Conservation (phyloP, 2,888 invertebrate genomes). For the Timandra comae region DNA sequence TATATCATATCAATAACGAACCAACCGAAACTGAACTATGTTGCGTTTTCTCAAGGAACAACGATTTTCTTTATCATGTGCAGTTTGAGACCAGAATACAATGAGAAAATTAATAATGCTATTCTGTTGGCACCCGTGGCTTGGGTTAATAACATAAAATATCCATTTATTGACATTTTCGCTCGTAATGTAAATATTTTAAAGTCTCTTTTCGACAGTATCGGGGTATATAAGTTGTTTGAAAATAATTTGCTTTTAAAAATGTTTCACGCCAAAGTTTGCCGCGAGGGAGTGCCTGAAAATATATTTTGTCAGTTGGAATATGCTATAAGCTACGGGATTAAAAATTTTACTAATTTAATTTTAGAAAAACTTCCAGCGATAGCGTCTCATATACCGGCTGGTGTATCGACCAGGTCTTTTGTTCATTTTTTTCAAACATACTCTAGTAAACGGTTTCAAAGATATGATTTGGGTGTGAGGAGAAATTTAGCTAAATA, state of each 20-base stretch:
- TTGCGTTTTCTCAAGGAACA: slow-evolving; percentile 65
- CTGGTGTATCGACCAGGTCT: slow-evolving; percentile 50
- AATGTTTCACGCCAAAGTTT: slow-evolving; percentile 42
- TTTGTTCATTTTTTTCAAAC: slow-evolving; percentile 57
- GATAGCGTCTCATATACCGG: slow-evolving; percentile 54
- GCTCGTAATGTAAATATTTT: slow-evolving; percentile 33
- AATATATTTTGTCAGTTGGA: slow-evolving; percentile 48
- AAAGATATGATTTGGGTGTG: slow-evolving; percentile 49
- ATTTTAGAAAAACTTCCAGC: slow-evolving; percentile 42
- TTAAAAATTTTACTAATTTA: slow-evolving; percentile 42
- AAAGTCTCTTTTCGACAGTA: slow-evolving; percentile 27
- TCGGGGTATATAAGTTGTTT: slow-evolving; percentile 49
- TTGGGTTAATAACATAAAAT: slow-evolving; percentile 39
- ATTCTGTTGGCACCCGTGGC: slow-evolving; percentile 58
- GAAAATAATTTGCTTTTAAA: slow-evolving; percentile 35
- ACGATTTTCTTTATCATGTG: slow-evolving; percentile 58
- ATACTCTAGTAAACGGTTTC: slow-evolving; percentile 46
- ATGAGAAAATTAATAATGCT: slow-evolving; percentile 53
- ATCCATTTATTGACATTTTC: slow-evolving; percentile 43
- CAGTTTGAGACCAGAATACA: slow-evolving; percentile 51
- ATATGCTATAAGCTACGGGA: slow-evolving; percentile 45
- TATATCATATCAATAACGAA: slow-evolving; percentile 42
- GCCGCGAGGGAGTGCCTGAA: slow-evolving; percentile 32
- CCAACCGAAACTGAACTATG: slow-evolving; percentile 42
- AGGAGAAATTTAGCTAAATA: slow-evolving; percentile 37